A percentile compares a stretch with the other conserved stretches of the same genome.
Evolutionary conservation across 2,888 invertebrate species (phyloP).

Genomic region (Apamea crenata): DNA sequence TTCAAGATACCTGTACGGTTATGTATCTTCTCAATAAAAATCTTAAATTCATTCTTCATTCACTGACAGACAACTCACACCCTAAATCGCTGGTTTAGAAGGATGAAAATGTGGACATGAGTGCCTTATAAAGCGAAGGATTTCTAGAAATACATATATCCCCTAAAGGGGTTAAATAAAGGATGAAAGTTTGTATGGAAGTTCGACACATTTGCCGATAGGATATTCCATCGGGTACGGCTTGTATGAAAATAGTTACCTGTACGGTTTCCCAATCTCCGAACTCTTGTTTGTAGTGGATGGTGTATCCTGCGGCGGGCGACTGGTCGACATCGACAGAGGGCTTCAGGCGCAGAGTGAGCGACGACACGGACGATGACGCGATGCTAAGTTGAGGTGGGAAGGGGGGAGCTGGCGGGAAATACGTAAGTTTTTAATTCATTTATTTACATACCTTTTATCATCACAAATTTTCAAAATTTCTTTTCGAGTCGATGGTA

Average conservation of each 20-base stretch:
- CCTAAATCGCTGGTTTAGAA: not conserved
- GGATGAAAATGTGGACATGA: not conserved
- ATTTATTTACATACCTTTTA: not conserved
- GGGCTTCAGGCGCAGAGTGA: conserved; percentile 87
- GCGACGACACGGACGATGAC: conserved; percentile 88
- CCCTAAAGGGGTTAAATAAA: not conserved
- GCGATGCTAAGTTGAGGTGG: conserved; percentile 88
- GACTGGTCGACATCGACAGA: conserved; percentile 94
- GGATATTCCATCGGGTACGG: not conserved
- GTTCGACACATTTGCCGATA: not conserved
- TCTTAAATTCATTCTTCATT: not conserved
- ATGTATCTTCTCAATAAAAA: not conserved
- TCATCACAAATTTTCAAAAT: too few relatives aligned
- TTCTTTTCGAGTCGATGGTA: not conserved
- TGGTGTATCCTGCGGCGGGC: conserved; percentile 97
- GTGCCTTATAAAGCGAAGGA: not conserved
- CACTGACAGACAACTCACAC: not conserved
- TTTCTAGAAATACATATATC: not conserved
- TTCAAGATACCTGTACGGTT: not conserved
- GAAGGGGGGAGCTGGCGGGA: conserved; percentile 85
- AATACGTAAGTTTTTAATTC: conserved; percentile 2
- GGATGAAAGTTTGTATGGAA: not conserved
- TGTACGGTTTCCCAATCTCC: conserved; percentile 98
- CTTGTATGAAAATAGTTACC: conserved; percentile 72
- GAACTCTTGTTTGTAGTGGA: conserved; percentile 98